phyloP scores from a whole-genome alignment of 1,140 invertebrate genomes.

The Anastrepha ludens region DNA sequence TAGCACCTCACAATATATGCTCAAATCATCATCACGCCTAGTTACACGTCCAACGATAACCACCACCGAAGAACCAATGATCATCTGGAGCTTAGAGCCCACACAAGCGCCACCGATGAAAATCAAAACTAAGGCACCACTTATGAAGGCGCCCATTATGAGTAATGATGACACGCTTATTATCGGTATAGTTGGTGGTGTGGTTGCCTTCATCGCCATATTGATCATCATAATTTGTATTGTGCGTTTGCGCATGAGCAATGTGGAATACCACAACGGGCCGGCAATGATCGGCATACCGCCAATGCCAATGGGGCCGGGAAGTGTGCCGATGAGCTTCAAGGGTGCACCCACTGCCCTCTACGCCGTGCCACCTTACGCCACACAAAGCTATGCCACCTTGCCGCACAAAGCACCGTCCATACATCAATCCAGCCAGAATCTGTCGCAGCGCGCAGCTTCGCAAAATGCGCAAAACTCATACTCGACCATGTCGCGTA shows the following conservation, averaged over 20 bases:
- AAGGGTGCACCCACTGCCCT: conserved; percentile 76
- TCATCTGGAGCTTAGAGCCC: conserved; percentile 89
- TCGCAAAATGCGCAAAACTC: conserved; percentile 70
- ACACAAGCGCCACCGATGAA: conserved; percentile 76
- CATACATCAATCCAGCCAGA: conserved; percentile 74
- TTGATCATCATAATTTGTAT: conserved; percentile 92
- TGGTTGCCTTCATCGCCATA: conserved; percentile 91
- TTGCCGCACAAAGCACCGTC: conserved; percentile 78
- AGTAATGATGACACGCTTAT: conserved; percentile 93
- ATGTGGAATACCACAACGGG: conserved; percentile 79
- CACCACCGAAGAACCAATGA: conserved; percentile 83
- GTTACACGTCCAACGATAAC: conserved; percentile 76
- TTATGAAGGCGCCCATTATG: conserved; percentile 78
- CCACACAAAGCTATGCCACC: conserved; percentile 77
- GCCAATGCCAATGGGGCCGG: conserved; percentile 74
- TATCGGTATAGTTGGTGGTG: conserved; percentile 92
- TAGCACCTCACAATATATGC: conserved; percentile 65
- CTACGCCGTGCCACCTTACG: conserved; percentile 76
- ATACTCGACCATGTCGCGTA: conserved; percentile 72
- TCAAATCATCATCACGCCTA: conserved; percentile 74
- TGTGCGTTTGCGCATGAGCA: conserved; percentile 82
- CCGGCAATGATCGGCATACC: conserved; percentile 78
- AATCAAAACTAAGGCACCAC: conserved; percentile 77
- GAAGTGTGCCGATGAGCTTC: conserved; percentile 75
- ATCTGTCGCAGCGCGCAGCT: conserved; percentile 75